Base-by-base conservation (phyloP, 1,140 invertebrate species). In the Plutomurus gul region DNA sequence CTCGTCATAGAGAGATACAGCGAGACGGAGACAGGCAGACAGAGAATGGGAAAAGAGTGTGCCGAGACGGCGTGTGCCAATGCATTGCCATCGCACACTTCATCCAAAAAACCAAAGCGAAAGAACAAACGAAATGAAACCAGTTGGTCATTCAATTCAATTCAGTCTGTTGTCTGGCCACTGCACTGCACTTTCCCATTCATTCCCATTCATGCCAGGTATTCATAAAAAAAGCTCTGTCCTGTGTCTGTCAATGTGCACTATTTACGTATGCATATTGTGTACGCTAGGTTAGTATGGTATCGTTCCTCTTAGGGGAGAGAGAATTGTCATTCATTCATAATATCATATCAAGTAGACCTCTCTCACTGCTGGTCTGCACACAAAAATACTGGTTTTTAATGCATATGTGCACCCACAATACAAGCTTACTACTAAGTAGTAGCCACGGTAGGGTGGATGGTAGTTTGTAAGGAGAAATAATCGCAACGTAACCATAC, bases 121-220 rank as follows among this genome's bases (percentile, higher is more conserved):
- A 65, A 65, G 56, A 60, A 30, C 8, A 65, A 30, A 65, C 36
- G 56, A 65, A 30, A 36, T 13, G 56, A 65, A 65, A 65, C 56
- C 56, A 65, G 56, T 65, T 65, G 56, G 56, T 30, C 22, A 60
- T 27, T 60, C 51, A 16, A 13, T 60, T 25, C 27, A 13, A 27
- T 56, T 30, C 30, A 13, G 51, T 56, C n/a, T 56, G 51, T 56
- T 30, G 25, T 22, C 30, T 13, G 22, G 7, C 22, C 51, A 56
- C 27, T 11, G 13, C 56, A 65, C 13, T 65, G 25, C 56, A 60
- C 27, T 65, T 30, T 65, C 16, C 56, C 27, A 65, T 65, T 65
- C 56, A 65, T n/a, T 49, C n/a, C n/a, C 46, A 18, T 18, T 49
- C 20, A n/a, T 33, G 47, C 6, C 56, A 65, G 56, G 56, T 65